phyloP scores from a whole-genome alignment of 2,113 vertebrate genomes.

The Loxodonta africana region DNA sequence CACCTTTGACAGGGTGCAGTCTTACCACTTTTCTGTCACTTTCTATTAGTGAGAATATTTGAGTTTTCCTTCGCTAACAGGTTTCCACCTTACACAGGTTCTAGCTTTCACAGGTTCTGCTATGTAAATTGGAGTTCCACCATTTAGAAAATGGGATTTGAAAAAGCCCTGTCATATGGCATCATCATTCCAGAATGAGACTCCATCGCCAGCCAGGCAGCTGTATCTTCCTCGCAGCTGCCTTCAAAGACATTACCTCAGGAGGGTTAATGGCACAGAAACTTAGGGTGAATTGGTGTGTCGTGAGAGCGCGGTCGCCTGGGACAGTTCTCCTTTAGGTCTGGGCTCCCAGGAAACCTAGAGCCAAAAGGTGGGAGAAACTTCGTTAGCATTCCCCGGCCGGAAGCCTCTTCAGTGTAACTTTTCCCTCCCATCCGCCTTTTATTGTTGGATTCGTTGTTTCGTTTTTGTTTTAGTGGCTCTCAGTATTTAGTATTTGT shows the following conservation, averaged over 20 bases:
- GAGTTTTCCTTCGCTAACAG: background rate
- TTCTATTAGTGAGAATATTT: background rate
- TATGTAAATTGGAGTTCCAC: background rate
- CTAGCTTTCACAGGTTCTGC: background rate
- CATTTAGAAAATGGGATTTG: background rate
- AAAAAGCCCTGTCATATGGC: accelerated
- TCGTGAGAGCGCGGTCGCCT: background rate
- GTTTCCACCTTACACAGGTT: background rate
- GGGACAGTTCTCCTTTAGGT: background rate
- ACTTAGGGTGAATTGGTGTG: background rate
- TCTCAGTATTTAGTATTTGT: background rate
- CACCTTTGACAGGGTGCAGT: background rate
- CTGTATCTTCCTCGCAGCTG: background rate
- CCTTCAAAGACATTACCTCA: accelerated
- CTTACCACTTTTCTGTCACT: background rate
- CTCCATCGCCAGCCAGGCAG: background rate
- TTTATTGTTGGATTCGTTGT: background rate
- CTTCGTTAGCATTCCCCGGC: background rate
- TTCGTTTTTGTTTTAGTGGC: background rate
- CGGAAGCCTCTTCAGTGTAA: background rate
- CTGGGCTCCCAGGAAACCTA: background rate
- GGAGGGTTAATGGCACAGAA: background rate
- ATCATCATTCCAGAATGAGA: background rate
- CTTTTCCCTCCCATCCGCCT: background rate
- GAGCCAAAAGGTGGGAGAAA: background rate